Conservation (phyloP, 2,888 invertebrate species). For the Acanthopleura granulata region DNA sequence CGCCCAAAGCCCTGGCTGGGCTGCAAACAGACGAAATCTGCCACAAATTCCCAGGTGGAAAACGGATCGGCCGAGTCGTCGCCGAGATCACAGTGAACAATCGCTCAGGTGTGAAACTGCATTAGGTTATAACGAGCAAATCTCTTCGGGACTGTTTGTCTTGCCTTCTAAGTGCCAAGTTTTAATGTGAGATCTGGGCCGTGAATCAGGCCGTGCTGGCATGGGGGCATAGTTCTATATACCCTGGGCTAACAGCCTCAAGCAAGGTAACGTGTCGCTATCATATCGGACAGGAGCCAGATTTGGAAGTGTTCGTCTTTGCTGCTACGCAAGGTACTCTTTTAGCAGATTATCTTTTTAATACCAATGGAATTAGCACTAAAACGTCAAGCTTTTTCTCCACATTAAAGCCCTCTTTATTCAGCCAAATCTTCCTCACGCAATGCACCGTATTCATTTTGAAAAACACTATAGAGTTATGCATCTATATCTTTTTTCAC, state of each 20-base stretch:
- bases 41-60: not conserved
- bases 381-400: not conserved
- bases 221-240: no score
- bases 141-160: not conserved
- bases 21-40: slow-evolving; percentile 1
- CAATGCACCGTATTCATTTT: no score
- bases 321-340: not conserved
- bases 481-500: no score
- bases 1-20: not conserved
- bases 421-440: no score
- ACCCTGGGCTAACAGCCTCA: no score
- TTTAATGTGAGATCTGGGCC: not conserved
- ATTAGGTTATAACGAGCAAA: not conserved
- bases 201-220: no score
- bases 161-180: not conserved
- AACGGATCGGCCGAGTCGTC: no score
- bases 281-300: no score
- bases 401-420: not conserved
- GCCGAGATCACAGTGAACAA: not conserved
- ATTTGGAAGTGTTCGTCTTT: not conserved
- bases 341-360: not conserved
- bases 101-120: not conserved
- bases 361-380: not conserved
- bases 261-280: no score
- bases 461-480: no score